Evolutionary conservation across 1,140 invertebrate genomes (phyloP).

Genomic region (Helicorthomorpha holstii): DNA sequence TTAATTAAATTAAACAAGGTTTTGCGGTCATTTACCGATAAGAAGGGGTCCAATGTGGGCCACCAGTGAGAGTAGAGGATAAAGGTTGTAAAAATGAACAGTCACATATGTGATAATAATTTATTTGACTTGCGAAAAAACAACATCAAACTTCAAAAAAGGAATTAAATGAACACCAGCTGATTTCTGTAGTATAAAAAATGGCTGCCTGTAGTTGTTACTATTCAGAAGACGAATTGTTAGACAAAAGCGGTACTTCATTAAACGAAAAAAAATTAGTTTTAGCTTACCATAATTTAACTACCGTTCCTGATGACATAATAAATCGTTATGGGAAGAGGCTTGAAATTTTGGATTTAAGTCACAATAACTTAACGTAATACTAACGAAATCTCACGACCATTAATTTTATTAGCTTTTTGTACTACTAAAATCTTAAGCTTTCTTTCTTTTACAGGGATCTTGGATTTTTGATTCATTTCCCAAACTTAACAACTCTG

Average conservation of each 20-base stretch:
- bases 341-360: slow-evolving; percentile 35
- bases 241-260: neutral
- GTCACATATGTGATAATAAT: too few relatives aligned
- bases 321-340: neutral
- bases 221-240: neutral
- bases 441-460: slow-evolving; percentile 34
- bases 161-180: too few relatives aligned
- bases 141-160: too few relatives aligned
- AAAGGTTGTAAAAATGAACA: too few relatives aligned
- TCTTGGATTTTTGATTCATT: slow-evolving; percentile 44
- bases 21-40: too few relatives aligned
- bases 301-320: neutral
- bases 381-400: neutral
- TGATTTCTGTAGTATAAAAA: too few relatives aligned
- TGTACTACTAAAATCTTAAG: slow-evolving; percentile 11
- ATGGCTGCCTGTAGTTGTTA: too few relatives aligned
- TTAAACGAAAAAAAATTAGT: neutral
- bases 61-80: too few relatives aligned
- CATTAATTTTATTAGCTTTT: too few relatives aligned
- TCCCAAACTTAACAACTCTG: slow-evolving; percentile 46
- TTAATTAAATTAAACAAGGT: too few relatives aligned
- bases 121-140: too few relatives aligned
- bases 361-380: slow-evolving; percentile 51
- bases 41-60: too few relatives aligned
- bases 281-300: neutral